Percentiles rank a stretch among this genome's conserved stretches.
Conservation (phyloP, 2,797 vertebrate species). For the Iguana delicatissima region DNA sequence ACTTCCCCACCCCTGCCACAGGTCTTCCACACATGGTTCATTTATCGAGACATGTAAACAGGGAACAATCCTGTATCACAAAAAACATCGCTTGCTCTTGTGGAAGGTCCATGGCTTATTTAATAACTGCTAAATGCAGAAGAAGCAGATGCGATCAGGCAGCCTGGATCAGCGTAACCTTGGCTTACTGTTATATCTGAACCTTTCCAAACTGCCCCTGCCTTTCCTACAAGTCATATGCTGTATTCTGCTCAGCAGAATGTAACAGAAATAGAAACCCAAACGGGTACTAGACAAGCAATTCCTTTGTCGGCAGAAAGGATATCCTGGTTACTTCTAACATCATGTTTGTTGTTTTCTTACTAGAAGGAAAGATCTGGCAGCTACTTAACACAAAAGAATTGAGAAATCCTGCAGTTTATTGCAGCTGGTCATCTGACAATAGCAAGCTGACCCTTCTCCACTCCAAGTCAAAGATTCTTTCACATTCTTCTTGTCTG, state of each 20-base stretch:
- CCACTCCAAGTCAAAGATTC: not conserved
- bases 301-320: conserved; percentile 1
- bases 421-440: not conserved
- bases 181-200: not conserved
- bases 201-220: not conserved
- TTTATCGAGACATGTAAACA: not conserved
- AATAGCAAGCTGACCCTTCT: not conserved
- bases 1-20: not conserved
- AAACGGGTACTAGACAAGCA: not conserved
- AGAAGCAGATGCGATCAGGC: not conserved
- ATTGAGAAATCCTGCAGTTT: not conserved
- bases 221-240: not conserved
- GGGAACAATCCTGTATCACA: not conserved
- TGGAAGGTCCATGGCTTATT: not conserved
- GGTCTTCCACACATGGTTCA: not conserved
- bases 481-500: too few species aligned
- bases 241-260: not conserved
- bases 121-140: not conserved
- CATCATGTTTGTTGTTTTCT: not conserved
- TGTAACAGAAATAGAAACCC: not conserved
- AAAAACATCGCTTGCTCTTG: not conserved
- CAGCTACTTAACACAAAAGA: not conserved
- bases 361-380: not conserved
- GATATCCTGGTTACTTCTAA: not conserved
- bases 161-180: not conserved